Evolutionary conservation across 1,140 invertebrate genomes (phyloP), one percentile per base, ranked within the genome.

Genomic region (Drosophila burlai): DNA sequence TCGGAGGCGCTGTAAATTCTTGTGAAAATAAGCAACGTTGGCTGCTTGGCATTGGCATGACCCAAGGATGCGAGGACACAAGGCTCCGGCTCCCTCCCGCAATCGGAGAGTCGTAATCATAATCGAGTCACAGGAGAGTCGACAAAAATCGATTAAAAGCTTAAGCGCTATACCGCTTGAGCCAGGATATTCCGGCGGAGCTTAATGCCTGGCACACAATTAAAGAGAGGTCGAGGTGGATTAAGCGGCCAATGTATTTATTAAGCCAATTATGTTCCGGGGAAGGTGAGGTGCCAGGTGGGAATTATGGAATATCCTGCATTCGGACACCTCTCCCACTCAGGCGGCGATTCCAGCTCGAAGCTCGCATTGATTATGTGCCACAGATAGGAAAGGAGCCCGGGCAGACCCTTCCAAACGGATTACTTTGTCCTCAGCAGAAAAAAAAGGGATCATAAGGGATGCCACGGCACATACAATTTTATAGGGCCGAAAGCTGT

Each of bases 131-230:
- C 71, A 36, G 54, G 62, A 68, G 55, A 69, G 54, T 43, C 73
- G 40, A 68, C 79, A 49, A 77, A 90, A 90, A 90, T 90, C 85
- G 85, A 90, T 91, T 85, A 85, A 85, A 80, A 77, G 78, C 86
- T 85, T 85, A 85, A 85, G 65, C 83, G 65, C 49, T 54, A 81
- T 81, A 49, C 72, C 52, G 55, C 66, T 24, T 36, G 64, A 79
- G 60, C 69, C 38, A 43, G 84, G 79, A 82, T 84, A 79, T 80
- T 50, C 58, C 49, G 38, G 47, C 49, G 47, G 60, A 75, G 67
- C 67, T 75, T 68, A 86, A 86, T 82, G 62, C 58, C 52, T 45
- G 38, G 36, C 57, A 69, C 55, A 67, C 65, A 74, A 73, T 62
- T 71, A 43, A 59, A 31, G 34, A 5, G 57, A 26, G 42, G 34